phyloP scores from a whole-genome alignment of 2,797 vertebrate species.

The Chelidonichthys spinosus region DNA sequence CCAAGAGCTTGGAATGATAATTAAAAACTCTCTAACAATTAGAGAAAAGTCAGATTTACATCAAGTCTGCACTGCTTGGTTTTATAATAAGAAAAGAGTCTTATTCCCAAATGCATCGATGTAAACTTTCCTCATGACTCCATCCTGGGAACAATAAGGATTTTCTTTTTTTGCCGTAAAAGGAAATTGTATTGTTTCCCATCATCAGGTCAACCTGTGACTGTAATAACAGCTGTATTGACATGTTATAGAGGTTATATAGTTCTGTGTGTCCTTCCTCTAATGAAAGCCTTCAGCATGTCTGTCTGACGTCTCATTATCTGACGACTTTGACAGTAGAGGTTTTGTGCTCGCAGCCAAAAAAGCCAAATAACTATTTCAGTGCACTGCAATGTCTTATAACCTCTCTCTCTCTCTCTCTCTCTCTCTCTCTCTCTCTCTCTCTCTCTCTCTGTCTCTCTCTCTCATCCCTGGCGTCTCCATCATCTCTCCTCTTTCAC shows the following conservation, averaged over 20 bases:
- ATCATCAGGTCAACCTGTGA: background rate
- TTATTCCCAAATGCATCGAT: no score
- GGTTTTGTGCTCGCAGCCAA: conserved; percentile 57
- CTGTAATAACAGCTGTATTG: background rate
- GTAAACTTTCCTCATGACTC: no score
- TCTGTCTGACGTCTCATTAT: conserved; percentile 62
- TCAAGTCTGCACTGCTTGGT: no score
- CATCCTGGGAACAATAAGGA: background rate
- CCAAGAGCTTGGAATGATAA: background rate
- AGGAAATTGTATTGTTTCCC: background rate
- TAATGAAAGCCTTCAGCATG: conserved; percentile 57
- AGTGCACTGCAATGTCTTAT: no score
- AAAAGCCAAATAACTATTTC: conserved; percentile 24
- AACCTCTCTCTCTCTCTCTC: no score
- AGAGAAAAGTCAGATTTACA: background rate
- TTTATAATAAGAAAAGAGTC: no score
- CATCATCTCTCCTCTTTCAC: conserved; percentile 47
- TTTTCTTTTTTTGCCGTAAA: background rate
- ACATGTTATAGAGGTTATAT: conserved; percentile 18
- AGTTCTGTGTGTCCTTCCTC: conserved; percentile 23
- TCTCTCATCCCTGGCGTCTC: no score
- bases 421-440: no score
- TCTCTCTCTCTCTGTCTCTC: no score
- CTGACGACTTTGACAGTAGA: conserved; percentile 52
- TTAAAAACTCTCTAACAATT: background rate